phyloP scores from a whole-genome alignment of 1,140 invertebrate genomes.

The Apolygus lucorum region DNA sequence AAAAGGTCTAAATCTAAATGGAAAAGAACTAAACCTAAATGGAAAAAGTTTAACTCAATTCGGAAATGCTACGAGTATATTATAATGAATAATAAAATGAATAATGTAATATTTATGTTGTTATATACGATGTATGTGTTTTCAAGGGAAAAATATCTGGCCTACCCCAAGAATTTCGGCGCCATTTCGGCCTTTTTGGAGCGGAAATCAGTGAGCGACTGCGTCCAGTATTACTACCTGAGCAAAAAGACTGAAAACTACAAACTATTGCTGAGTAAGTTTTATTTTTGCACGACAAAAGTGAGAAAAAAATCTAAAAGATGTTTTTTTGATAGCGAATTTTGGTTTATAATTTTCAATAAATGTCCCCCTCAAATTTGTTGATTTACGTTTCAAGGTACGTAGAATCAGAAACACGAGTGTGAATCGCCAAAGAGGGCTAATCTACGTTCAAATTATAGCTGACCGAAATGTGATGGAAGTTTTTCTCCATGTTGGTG shows the following conservation, averaged over 20 bases:
- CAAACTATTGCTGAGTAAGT: slow-evolving; percentile 53
- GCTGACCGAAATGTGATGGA: no score
- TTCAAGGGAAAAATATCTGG: neutral
- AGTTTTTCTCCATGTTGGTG: no score
- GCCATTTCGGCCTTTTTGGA: slow-evolving; percentile 43
- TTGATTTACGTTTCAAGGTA: no score
- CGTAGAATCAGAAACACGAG: no score
- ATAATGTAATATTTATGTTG: neutral
- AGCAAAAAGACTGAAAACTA: slow-evolving; percentile 38
- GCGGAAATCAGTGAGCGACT: slow-evolving; percentile 65
- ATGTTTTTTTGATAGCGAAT: slow-evolving; percentile 46
- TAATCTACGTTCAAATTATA: no score
- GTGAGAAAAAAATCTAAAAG: slow-evolving; percentile 45
- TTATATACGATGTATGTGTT: neutral
- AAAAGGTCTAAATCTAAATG: no score
- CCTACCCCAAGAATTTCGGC: slow-evolving; percentile 16
- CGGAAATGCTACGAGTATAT: neutral
- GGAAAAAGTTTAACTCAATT: no score
- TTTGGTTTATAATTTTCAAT: no score
- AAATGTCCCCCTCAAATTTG: no score
- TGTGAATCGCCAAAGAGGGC: no score
- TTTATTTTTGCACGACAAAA: slow-evolving; percentile 59
- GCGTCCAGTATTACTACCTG: slow-evolving; percentile 63
- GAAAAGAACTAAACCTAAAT: no score
- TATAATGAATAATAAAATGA: neutral